Percentiles rank a stretch among this genome's conserved stretches.
Evolutionary conservation across 2,113 vertebrate species (phyloP).

Genomic region (Plectropomus leopardus): DNA sequence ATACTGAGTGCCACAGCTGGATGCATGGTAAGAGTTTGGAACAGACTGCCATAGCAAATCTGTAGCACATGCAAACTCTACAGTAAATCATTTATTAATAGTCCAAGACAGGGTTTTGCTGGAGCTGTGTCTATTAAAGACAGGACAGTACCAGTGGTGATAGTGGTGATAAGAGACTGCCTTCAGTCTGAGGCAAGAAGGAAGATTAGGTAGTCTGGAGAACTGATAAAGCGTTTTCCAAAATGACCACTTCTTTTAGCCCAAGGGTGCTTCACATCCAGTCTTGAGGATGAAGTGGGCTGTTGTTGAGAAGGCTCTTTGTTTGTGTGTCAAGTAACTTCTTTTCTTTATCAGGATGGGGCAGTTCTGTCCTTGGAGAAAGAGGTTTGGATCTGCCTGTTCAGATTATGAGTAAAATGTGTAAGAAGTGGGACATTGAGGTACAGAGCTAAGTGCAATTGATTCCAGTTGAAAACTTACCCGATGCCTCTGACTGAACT

Average conservation of each 20-base stretch:
- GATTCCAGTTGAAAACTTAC: background rate
- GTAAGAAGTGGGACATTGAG: background rate
- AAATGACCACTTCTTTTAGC: constrained; percentile 20
- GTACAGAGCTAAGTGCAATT: background rate
- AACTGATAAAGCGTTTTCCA: constrained; percentile 3
- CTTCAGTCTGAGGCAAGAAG: background rate
- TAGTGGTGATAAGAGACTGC: background rate
- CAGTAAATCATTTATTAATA: constrained; percentile 18
- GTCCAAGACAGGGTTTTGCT: background rate
- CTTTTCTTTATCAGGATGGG: constrained; percentile 4
- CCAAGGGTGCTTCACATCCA: constrained; percentile 7
- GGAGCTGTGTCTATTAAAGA: background rate
- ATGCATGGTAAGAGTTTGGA: constrained; percentile 31
- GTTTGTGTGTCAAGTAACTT: background rate
- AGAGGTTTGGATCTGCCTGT: constrained; percentile 5
- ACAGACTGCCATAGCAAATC: constrained; percentile 3
- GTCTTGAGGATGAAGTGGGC: constrained; percentile 20
- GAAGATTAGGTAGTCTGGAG: background rate
- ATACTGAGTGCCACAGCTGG: constrained; percentile 31
- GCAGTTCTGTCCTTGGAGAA: constrained; percentile 22
- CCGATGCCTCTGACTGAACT: background rate
- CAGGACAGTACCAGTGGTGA: background rate
- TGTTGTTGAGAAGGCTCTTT: constrained; percentile 30
- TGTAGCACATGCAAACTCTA: constrained; percentile 23
- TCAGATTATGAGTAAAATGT: constrained; percentile 17